phyloP scores from a whole-genome alignment of 2,113 vertebrate species.

The Ctenodactylus gundi region DNA sequence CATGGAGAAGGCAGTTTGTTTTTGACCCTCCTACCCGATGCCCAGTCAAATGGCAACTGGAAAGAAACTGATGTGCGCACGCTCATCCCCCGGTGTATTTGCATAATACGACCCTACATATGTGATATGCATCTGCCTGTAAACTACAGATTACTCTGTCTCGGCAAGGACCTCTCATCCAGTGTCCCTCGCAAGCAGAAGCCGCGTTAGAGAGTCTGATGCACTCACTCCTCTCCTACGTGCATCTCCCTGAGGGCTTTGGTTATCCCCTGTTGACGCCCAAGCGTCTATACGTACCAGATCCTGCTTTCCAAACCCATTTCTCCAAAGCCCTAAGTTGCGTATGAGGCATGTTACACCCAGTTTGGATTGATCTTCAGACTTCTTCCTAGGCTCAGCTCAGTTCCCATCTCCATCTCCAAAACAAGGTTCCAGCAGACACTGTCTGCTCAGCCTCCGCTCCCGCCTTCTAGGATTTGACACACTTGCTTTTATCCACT shows the following conservation, averaged over 20 bases:
- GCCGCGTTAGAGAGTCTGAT: accelerated
- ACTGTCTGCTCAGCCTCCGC: accelerated
- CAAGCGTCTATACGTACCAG: not conserved
- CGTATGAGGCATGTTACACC: accelerated
- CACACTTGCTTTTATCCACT: not conserved
- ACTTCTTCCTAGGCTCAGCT: not conserved
- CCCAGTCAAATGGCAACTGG: too few relatives aligned
- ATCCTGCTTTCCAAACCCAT: too few relatives aligned
- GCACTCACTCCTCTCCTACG: not conserved
- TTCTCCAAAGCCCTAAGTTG: not conserved
- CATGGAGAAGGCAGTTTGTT: accelerated
- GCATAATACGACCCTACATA: not conserved
- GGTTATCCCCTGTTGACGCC: accelerated
- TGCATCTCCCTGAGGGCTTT: too few relatives aligned
- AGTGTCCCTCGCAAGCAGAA: not conserved
- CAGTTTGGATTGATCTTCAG: too few relatives aligned
- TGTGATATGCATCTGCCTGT: not conserved
- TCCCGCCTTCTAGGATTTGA: not conserved
- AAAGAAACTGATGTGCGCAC: not conserved
- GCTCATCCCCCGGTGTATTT: too few relatives aligned
- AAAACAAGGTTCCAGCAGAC: not conserved
- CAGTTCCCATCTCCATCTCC: too few relatives aligned
- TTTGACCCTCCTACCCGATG: not conserved
- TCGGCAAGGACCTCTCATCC: accelerated
- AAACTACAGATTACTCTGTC: not conserved